Conservation (phyloP, 2,113 vertebrate genomes). For the Notarius lentiginosus region DNA sequence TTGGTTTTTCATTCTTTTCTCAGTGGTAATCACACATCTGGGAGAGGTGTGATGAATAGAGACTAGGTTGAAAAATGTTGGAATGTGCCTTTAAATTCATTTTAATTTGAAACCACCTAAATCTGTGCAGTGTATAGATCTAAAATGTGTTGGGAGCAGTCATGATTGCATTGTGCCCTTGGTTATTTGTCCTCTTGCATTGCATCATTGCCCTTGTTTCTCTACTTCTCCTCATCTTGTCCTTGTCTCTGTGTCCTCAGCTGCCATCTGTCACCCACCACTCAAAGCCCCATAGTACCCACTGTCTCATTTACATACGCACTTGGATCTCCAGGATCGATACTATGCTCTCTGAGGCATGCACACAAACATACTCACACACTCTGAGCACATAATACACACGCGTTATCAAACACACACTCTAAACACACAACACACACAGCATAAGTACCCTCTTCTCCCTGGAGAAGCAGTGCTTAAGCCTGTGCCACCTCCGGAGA, state of each 20-base stretch:
- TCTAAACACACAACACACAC: slow-evolving; percentile 11
- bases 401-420: slow-evolving; percentile 23
- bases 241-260: slow-evolving; percentile 29
- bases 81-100: neutral
- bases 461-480: slow-evolving; percentile 41
- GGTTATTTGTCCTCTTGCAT: neutral
- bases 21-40: neutral
- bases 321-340: slow-evolving; percentile 29
- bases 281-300: slow-evolving; percentile 23
- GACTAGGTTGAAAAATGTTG: neutral
- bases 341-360: slow-evolving; percentile 23
- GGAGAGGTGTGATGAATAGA: neutral
- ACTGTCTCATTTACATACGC: slow-evolving; percentile 37
- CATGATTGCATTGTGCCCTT: slow-evolving; percentile 3
- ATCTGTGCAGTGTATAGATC: neutral
- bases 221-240: slow-evolving; percentile 1
- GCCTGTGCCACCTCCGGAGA: slow-evolving; percentile 36
- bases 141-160: neutral
- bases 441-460: slow-evolving; percentile 22
- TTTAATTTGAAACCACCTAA: slow-evolving; percentile 15
- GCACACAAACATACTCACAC: slow-evolving; percentile 27
- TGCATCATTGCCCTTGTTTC: neutral
- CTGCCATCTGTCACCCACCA: slow-evolving; percentile 41
- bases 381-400: slow-evolving; percentile 19
- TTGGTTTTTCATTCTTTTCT: neutral